These are phyloP conservation scores for Sebastes hopkinsi DNA, from an alignment of 2,797 vertebrate species.

Conservation along the genomic window DNA sequence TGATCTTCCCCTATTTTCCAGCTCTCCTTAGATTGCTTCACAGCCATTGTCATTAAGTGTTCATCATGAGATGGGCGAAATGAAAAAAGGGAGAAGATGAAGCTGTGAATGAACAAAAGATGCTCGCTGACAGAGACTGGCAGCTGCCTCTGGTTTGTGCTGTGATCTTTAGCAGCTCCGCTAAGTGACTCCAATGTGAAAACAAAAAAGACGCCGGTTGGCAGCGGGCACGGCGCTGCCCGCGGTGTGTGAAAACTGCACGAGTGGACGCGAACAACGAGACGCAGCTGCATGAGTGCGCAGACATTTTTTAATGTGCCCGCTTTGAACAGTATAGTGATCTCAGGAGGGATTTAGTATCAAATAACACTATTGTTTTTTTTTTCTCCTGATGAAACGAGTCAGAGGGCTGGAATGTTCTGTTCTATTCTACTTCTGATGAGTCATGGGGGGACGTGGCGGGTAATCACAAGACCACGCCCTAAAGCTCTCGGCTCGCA, in stretches of 20 bases:
- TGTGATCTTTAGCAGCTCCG: conserved; percentile 36
- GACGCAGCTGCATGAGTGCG: not conserved
- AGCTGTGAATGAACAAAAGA: conserved; percentile 49
- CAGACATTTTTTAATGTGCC: not conserved
- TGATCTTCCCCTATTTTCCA: not conserved
- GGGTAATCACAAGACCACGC: conserved; percentile 55
- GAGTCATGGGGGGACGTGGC: conserved; percentile 60
- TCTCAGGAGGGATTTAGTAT: conserved; percentile 10
- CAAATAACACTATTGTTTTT: not conserved
- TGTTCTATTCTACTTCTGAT: conserved; percentile 57
- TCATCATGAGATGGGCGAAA: not conserved
- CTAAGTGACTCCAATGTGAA: conserved; percentile 35
- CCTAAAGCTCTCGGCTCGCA: conserved; percentile 34
- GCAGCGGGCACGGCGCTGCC: conserved; percentile 10
- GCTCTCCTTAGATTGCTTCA: conserved; percentile 16
- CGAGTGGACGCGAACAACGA: conserved; percentile 24
- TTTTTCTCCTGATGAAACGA: conserved; percentile 27
- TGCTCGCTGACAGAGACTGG: conserved; percentile 24
- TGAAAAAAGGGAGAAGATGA: not conserved
- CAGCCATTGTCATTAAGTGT: conserved; percentile 18
- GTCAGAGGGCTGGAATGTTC: conserved; percentile 64
- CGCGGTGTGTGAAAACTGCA: not conserved
- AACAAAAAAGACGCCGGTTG: conserved; percentile 41
- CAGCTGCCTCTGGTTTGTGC: conserved; percentile 48
- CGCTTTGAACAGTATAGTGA: not conserved